phyloP scores from a whole-genome alignment of 2,888 invertebrate genomes.

The Coecobrya sp. region DNA sequence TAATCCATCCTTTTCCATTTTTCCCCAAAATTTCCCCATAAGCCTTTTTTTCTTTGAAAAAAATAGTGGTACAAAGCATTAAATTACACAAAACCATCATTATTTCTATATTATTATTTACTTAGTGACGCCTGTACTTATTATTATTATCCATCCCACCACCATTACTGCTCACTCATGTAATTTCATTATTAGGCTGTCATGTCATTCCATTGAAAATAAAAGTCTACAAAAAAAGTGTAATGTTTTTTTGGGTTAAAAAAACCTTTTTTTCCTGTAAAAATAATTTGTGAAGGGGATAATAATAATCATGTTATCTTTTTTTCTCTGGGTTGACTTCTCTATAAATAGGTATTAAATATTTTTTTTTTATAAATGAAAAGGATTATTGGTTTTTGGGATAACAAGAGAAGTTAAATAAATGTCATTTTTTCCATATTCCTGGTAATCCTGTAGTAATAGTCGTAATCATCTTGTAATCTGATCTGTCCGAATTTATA shows the following conservation, averaged over 20 bases:
- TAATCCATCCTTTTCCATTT: not conserved
- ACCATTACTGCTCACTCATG: slow-evolving; percentile 42
- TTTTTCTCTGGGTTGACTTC: not conserved
- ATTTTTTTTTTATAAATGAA: too few relatives aligned
- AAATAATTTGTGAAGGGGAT: not conserved
- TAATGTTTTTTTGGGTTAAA: not conserved
- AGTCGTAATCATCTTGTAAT: slow-evolving; percentile 40
- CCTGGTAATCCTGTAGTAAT: slow-evolving; percentile 35
- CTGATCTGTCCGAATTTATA: slow-evolving; percentile 19
- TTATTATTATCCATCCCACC: not conserved
- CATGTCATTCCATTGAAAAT: slow-evolving; percentile 10
- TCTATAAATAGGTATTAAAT: not conserved
- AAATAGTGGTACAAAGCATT: slow-evolving; percentile 45
- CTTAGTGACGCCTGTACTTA: not conserved
- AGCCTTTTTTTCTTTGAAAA: slow-evolving; percentile 13
- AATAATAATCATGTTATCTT: not conserved
- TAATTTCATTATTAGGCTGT: slow-evolving; percentile 74
- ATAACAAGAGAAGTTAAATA: not conserved
- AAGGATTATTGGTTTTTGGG: not conserved
- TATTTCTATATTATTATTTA: slow-evolving; percentile 18
- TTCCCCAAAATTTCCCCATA: not conserved
- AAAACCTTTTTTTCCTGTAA: not conserved
- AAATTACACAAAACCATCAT: slow-evolving; percentile 64
- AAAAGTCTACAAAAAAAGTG: slow-evolving; percentile 47
- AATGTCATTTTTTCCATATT: slow-evolving; percentile 44